Base-by-base conservation (phyloP, 2,113 vertebrate genomes). In the Leptosomus discolor region DNA sequence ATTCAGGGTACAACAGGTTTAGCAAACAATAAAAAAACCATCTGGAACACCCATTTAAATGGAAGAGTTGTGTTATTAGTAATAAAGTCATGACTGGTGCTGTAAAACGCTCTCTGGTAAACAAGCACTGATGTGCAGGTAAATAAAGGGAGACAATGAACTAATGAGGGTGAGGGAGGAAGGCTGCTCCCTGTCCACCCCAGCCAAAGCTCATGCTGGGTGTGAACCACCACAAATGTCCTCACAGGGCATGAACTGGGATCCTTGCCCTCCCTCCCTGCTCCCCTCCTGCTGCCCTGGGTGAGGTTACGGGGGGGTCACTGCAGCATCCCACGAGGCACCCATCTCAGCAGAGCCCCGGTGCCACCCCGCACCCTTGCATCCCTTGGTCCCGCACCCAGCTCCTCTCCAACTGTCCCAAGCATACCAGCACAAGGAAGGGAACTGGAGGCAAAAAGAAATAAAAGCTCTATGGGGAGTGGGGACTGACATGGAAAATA, bases 1-100 rank as follows among this genome's bases (percentile, higher is more conserved):
- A 58, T 94, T 88, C 23, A 24, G 97, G 96, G 97, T 98, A 98
- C 94, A 90, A 82, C 94, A 94, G 97, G 95, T 96, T 98, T 91
- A 96, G 96, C 81, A 96, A 97, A 92, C 88, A 96, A 83, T 78
- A 92, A 95, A 86, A 85, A 78, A 63, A 67, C 36, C 81, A 93
- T 78, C 94, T 92, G 95, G 77, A 94, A 22, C 3, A 20, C 9
- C 65, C 68, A 53, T 63, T 92, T 75, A 88, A 95, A 80, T 21
- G 53, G 36, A 57, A 65, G 57, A 65, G 60, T 56, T 78, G 69
- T 43, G 54, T 78, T 84, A 60, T 63, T 61, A 90, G 61, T 18
- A 48, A 78, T 92, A 68, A 88, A 86, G 85, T 54, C 75, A 58
- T 41, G 74, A 60, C 37, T 58, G 46, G 68, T 51, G 77, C 90